These are phyloP conservation scores for Marisa cornuarietis DNA, from an alignment of 1,140 invertebrate species.

Conservation along the genomic window DNA sequence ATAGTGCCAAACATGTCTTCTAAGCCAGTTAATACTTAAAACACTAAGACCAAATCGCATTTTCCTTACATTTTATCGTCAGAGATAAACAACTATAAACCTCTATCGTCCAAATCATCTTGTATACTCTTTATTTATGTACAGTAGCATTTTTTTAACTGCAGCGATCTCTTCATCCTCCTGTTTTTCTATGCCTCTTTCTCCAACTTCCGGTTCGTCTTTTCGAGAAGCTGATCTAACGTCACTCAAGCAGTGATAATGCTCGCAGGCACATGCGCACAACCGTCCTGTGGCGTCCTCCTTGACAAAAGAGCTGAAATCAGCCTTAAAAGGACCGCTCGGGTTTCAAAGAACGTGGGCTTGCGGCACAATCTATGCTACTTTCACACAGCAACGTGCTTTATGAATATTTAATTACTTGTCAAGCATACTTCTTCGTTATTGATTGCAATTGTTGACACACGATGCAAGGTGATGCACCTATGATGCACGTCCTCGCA, in stretches of 20 bases:
- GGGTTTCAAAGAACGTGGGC: conserved; percentile 4
- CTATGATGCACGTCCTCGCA: background rate
- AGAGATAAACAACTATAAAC: too few species aligned
- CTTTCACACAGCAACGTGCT: conserved; percentile 2
- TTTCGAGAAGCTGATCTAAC: too few species aligned
- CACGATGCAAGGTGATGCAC: background rate
- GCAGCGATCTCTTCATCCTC: background rate
- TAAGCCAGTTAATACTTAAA: too few species aligned
- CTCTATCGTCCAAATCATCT: too few species aligned
- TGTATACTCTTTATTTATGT: too few species aligned
- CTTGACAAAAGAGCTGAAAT: conserved; percentile 1
- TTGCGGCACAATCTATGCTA: conserved; percentile 3
- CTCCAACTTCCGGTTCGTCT: background rate
- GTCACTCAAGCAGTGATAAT: background rate
- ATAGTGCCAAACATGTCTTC: too few species aligned
- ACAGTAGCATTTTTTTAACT: too few species aligned
- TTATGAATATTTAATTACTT: conserved; percentile 15
- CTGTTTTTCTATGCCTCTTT: background rate
- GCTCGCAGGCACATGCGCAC: conserved; percentile 3
- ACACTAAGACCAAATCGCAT: too few species aligned
- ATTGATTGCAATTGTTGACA: background rate
- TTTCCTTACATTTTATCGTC: too few species aligned
- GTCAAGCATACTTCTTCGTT: background rate
- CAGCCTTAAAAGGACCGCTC: conserved; percentile 2
- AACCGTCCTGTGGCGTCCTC: background rate